phyloP scores from a whole-genome alignment of 2,797 vertebrate species.

The Poliocrania exsul region DNA sequence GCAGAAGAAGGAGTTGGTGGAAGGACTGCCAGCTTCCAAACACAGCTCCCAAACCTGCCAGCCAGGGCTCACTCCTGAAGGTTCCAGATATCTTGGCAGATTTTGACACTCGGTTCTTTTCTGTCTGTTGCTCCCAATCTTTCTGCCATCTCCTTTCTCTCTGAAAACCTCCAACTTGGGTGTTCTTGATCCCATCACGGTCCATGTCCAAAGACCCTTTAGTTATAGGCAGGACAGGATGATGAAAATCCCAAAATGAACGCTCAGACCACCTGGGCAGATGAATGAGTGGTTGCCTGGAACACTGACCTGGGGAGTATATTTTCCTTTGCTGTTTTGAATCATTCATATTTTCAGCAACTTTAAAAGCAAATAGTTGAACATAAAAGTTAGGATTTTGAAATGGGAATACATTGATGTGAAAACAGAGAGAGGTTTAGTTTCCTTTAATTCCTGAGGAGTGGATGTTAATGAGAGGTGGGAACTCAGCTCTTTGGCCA shows the following conservation, averaged over 20 bases:
- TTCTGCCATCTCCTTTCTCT: fast-evolving
- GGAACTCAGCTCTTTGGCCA: not conserved
- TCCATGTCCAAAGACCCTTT: fast-evolving
- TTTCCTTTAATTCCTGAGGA: conserved; percentile 13
- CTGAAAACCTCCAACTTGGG: not conserved
- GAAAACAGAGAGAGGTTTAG: conserved; percentile 35
- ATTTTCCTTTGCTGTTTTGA: conserved; percentile 11
- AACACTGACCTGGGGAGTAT: not conserved
- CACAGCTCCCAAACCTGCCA: not conserved
- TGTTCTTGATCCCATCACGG: fast-evolving
- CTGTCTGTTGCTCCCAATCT: not conserved
- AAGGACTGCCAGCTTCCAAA: fast-evolving
- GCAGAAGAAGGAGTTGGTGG: fast-evolving
- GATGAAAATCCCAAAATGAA: not conserved
- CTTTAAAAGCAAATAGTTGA: conserved; percentile 18
- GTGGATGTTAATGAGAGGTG: not conserved
- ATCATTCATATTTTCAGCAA: conserved; percentile 25
- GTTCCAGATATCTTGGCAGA: not conserved
- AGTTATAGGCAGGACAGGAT: not conserved
- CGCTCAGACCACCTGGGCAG: not conserved
- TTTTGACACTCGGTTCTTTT: not conserved
- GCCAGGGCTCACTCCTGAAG: not conserved
- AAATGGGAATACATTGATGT: not conserved
- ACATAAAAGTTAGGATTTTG: conserved; percentile 18
- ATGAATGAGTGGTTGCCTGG: not conserved